Base-by-base conservation (phyloP, 2,113 vertebrate species). In the Epinephelus lanceolatus region DNA sequence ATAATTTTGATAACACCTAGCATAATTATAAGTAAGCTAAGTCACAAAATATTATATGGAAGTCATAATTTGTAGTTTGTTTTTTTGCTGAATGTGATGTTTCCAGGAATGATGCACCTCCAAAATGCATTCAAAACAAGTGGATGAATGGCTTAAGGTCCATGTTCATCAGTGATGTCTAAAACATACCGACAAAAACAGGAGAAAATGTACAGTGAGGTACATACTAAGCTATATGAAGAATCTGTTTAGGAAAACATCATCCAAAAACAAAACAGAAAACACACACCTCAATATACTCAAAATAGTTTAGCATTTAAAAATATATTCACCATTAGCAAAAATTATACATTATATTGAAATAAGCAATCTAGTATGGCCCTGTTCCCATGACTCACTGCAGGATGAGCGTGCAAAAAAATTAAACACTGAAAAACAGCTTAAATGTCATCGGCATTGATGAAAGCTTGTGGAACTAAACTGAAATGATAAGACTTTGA, bases 341-440 rank as follows among this genome's bases (percentile, higher is more conserved):
- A 78, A 74, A 78, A 45, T 68, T 55, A 76, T 40, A 52, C 62
- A 55, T 76, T 14, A 56, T 56, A 78, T 42, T 67, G 40, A 63
- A 76, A 81, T 80, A 25, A 40, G 70, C 42, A 45, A 12, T 45
- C 71, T 83, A 71, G 59, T 88, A 87, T 92, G 86, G 77, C 75
- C 75, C 74, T 37, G 25, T 79, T 85, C 69, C 84, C 78, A 19
- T 55, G 53, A 45, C 37, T 59, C 66, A 42, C 23, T 69, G 51
- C 42, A 56, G 61, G 77, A 88, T 70, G 55, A 19, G 37, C 69
- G 76, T 90, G 75, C 81, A 90, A 86, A 79, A 80, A 81, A 19
- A 27, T 27, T 3, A 33, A 49, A 69, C 30, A 55, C 15, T 10
- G 45, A 15, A 27, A 37, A 45, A 5, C 0, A 49, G 40, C n/a